Base-by-base conservation (phyloP, 2,888 invertebrate genomes). In the Electrophaes corylata region DNA sequence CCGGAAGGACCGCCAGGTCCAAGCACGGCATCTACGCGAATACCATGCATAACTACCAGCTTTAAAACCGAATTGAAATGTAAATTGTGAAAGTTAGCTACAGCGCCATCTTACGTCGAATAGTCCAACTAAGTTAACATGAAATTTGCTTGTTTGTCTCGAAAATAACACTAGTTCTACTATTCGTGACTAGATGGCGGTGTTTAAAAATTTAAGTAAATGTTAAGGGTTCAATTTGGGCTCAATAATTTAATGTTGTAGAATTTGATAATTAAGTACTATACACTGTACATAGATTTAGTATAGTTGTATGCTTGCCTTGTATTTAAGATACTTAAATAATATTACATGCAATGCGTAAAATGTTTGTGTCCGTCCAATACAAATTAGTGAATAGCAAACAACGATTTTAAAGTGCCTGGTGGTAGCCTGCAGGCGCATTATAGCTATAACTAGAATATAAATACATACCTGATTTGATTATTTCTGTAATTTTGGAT, bases 1-100 rank as follows among this genome's bases (percentile, higher is more conserved):
- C 96, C 0, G 95, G 95, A 67, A 86, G 95, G 64, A 95, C 95
- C 0, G 93, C 93, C 0, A 78, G 94, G 41, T 93, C 94, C 14
- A 94, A 94, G 77, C 93, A 93, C 58, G 93, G 93, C 43, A 83
- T 92, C n/a, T 95, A 94, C 73, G 93, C 94, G 3, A 93, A 94
- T 64, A 93, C 94, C 44, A 93, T 94, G 91, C 95, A 95, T 81
- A 95, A 95, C 80, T 95, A 95, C 76, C 94, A 95, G 76, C 81
- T 95, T 58, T 94, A 90, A 75, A 50, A 5, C 14, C 31, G 26
- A 19, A 41, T 26, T 40, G 16, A 19, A 20, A 12, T 59, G 37
- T 12, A 46, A 10, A 10, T 44, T 37, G 20, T 58, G n/a, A 5
- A 11, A 35, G 14, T 16, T 37, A 0, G 16, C 10, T 26, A 54